phyloP scores from a whole-genome alignment of 2,797 vertebrate genomes.

The Eidolon dupreanum region DNA sequence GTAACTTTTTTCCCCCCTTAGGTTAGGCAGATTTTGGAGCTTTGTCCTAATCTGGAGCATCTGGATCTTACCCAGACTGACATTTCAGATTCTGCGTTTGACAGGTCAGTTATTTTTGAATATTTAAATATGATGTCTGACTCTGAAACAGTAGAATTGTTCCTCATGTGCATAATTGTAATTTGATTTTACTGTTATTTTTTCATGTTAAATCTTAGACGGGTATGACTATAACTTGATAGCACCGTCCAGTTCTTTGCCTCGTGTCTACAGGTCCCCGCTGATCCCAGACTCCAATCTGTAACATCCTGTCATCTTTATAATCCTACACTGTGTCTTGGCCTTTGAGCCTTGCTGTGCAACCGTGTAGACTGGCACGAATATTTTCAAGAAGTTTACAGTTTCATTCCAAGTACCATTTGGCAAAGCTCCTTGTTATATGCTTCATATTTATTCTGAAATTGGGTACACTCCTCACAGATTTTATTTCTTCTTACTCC shows the following conservation, averaged over 20 bases:
- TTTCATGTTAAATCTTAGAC: neutral
- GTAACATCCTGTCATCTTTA: neutral
- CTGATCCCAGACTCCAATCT: neutral
- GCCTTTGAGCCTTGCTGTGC: neutral
- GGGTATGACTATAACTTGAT: neutral
- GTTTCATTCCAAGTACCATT: neutral
- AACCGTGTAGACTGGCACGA: neutral
- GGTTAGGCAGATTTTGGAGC: conserved; percentile 95
- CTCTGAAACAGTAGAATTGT: neutral
- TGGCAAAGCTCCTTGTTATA: neutral
- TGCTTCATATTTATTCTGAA: neutral
- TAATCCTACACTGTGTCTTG: neutral
- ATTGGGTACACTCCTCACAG: neutral
- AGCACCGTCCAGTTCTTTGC: neutral
- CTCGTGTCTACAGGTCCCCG: neutral
- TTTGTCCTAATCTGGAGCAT: conserved; percentile 95
- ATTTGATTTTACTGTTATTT: neutral
- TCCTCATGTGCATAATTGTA: neutral
- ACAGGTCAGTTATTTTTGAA: conserved; percentile 89
- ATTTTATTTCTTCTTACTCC: neutral
- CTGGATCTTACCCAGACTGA: conserved; percentile 97
- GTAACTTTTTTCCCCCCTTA: conserved; percentile 75
- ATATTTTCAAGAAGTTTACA: neutral
- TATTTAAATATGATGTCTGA: conserved; percentile 33
- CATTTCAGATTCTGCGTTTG: conserved; percentile 95